phyloP scores from a whole-genome alignment of 2,888 invertebrate genomes.

The Agonopterix heracliana region DNA sequence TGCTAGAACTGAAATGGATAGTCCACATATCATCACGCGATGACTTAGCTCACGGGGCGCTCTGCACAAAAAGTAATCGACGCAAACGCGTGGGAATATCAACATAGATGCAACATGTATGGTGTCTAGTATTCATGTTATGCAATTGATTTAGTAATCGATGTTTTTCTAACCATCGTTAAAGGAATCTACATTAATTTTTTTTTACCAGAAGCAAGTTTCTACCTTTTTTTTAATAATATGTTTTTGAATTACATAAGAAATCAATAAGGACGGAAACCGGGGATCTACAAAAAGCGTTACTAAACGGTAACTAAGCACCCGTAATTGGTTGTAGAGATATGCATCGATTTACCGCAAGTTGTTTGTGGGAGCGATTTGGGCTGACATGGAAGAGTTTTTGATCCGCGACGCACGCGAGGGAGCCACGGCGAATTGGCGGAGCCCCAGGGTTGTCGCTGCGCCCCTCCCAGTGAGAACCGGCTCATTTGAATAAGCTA shows the following conservation, averaged over 20 bases:
- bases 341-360: slow-evolving; percentile 31
- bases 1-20: slow-evolving; percentile 3
- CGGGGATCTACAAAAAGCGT: slow-evolving; percentile 23
- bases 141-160: slow-evolving; percentile 1
- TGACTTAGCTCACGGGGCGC: background rate
- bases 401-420: slow-evolving; percentile 29
- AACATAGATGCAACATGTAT: slow-evolving; percentile 2
- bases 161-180: background rate
- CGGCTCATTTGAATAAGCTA: slow-evolving; percentile 31
- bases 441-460: slow-evolving; percentile 28
- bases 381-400: slow-evolving; percentile 27
- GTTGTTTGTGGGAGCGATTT: slow-evolving; percentile 39
- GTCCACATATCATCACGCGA: slow-evolving; percentile 11
- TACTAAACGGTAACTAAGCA: slow-evolving; percentile 33
- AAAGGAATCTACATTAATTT: background rate
- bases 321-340: slow-evolving; percentile 28
- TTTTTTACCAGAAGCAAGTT: background rate
- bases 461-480: slow-evolving; percentile 16
- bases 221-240: too few relatives aligned
- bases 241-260: background rate
- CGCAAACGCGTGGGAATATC: slow-evolving; percentile 9
- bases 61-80: slow-evolving; percentile 7
- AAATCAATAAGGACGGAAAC: slow-evolving; percentile 4
- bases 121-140: slow-evolving; percentile 1
- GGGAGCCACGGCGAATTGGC: slow-evolving; percentile 18